Evolutionary conservation across 1,140 invertebrate genomes (phyloP), one percentile per base, ranked within the genome.

Genomic region (Latrodectus geometricus): DNA sequence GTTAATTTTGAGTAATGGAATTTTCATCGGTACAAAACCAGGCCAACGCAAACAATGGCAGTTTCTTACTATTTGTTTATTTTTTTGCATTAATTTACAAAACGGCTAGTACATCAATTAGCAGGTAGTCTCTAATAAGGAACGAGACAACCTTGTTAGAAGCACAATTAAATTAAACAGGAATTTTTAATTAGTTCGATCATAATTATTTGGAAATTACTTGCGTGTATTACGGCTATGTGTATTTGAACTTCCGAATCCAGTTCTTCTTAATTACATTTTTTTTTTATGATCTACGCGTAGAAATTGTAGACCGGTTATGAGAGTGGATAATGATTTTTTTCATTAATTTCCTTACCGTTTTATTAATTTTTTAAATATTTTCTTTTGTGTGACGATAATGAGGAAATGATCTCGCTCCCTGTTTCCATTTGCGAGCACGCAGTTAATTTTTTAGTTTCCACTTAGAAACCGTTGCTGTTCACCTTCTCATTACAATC

Each of bases 181-280:
- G 83, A 86, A 86, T 86, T 86, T 86, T 86, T 86, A 86, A 86
- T 86, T 86, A 86, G 83, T 86, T 86, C 83, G 83, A 86, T 86
- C 83, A 86, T 86, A 86, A 86, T 86, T 86, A 86, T 86, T 86
- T 77, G 83, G 83, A 81, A 81, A 81, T 81, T 81, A 81, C 68
- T 81, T 81, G 66, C 79, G 79, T 81, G 79, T 72, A 70, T 54
- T 70, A 70, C 68, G 52, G 65, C 79, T 81, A 72, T 74, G 72
- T 74, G 49, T 81, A 54, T 81, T 81, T 81, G 79, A 81, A 70
- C 79, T 72, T 52, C 79, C 72, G 35, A 15, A 56, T 61, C 54
- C 54, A 81, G 50, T 72, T 81, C 79, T 81, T 81, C 66, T 81
- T 81, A 81, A 81, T 81, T 81, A 81, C 79, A 72, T 81, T 81